A percentile compares a stretch with the other conserved stretches of the same genome.
phyloP scores from a whole-genome alignment of 2,888 invertebrate genomes.

The Hypomecis punctinalis region DNA sequence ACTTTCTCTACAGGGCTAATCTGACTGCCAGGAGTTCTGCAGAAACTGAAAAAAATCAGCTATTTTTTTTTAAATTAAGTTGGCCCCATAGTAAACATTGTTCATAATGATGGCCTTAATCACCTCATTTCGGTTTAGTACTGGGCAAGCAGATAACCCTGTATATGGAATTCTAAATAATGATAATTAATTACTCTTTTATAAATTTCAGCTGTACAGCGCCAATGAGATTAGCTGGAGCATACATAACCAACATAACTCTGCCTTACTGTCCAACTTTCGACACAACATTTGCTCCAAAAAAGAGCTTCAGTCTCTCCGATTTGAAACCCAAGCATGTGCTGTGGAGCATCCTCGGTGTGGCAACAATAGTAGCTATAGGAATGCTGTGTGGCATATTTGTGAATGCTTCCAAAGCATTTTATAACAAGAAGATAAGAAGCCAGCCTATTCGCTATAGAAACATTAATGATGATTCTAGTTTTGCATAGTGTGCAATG shows the following conservation, averaged over 20 bases:
- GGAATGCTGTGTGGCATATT: constrained; percentile 74
- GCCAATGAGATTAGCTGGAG: constrained; percentile 74
- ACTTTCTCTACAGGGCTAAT: no score
- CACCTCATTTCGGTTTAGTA: no score
- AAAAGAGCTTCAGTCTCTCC: constrained; percentile 61
- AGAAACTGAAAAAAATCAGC: no score
- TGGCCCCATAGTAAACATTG: no score
- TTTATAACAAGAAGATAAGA: constrained; percentile 68
- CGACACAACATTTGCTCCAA: constrained; percentile 63
- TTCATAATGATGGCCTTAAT: no score
- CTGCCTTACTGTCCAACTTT: constrained; percentile 72
- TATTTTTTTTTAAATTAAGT: no score
- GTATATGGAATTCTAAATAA: no score
- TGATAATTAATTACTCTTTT: neutral
- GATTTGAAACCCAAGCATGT: constrained; percentile 74
- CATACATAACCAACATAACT: constrained; percentile 72
- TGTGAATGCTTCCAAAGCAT: constrained; percentile 66
- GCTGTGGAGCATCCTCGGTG: constrained; percentile 77
- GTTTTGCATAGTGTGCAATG: constrained; percentile 62
- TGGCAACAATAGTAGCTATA: constrained; percentile 65
- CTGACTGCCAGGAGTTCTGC: no score
- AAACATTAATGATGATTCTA: constrained; percentile 68
- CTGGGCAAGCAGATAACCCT: no score
- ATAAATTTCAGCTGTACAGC: constrained; percentile 75
- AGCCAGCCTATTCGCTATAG: constrained; percentile 72